These are phyloP conservation scores for Delichon dasypus DNA, from an alignment of 2,797 vertebrate genomes.

Conservation along the genomic window DNA sequence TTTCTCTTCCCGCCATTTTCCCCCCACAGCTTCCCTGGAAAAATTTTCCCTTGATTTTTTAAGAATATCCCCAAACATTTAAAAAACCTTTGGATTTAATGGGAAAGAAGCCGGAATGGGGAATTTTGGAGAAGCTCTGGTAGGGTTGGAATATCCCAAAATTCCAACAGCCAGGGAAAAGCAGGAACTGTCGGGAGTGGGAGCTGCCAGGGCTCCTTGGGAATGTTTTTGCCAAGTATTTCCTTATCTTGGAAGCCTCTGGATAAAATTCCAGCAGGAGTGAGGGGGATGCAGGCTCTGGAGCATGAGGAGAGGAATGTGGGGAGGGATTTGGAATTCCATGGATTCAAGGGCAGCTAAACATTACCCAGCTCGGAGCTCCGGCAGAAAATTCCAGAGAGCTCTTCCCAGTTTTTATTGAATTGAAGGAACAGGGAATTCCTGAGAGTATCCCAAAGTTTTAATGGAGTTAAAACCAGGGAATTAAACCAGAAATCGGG, in stretches of 20 bases:
- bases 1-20: too few relatives aligned
- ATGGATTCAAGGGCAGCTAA: not conserved
- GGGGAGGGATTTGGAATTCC: not conserved
- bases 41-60: not conserved
- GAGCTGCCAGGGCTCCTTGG: rapidly evolving
- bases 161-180: rapidly evolving
- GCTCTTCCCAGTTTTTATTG: not conserved
- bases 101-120: not conserved
- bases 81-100: not conserved
- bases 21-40: too few relatives aligned
- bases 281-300: too few relatives aligned
- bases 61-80: not conserved
- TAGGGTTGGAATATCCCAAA: not conserved
- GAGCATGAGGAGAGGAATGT: too few relatives aligned
- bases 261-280: too few relatives aligned
- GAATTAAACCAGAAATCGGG: not conserved
- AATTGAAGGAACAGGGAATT: not conserved
- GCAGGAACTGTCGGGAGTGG: not conserved
- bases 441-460: not conserved
- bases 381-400: not conserved
- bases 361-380: not conserved
- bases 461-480: not conserved
- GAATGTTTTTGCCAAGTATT: too few relatives aligned
- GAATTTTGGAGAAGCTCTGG: not conserved
- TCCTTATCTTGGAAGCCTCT: too few relatives aligned